A percentile compares a stretch with the other conserved stretches of the same genome.
phyloP scores from a whole-genome alignment of 2,113 vertebrate genomes.

The Lontra canadensis region DNA sequence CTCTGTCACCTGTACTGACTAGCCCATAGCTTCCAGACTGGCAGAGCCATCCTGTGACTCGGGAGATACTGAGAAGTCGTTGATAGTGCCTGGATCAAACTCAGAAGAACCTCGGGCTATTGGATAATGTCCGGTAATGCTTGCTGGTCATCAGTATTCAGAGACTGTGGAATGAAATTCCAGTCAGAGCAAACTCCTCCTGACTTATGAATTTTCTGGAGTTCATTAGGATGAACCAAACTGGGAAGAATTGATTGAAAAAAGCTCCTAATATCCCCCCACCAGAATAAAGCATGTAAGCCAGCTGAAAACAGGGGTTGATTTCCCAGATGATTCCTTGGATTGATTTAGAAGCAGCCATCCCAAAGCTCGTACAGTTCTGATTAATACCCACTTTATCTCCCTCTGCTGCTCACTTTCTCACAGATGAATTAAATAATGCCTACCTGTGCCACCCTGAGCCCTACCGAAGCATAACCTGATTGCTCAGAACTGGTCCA shows the following conservation, averaged over 20 bases:
- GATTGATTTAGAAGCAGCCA: conserved; percentile 61
- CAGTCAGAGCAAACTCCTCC: conserved; percentile 42
- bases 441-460: conserved; percentile 35
- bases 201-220: conserved; percentile 58
- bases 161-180: conserved; percentile 46
- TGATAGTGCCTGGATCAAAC: not conserved
- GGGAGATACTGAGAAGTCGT: not conserved
- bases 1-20: not conserved
- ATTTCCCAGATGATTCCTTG: conserved; percentile 65
- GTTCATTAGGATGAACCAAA: conserved; percentile 58
- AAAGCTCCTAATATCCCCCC: conserved; percentile 41
- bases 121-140: not conserved
- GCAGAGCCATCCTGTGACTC: not conserved
- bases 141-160: not conserved
- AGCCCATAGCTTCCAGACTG: not conserved
- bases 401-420: conserved; percentile 47
- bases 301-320: conserved; percentile 64
- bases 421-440: conserved; percentile 68
- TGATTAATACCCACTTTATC: conserved; percentile 64
- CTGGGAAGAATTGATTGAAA: not conserved
- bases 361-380: conserved; percentile 51
- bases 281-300: conserved; percentile 16
- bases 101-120: not conserved
- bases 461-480: conserved; percentile 41
- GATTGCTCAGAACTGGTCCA: conserved; percentile 56